Evolutionary conservation across 1,140 invertebrate genomes (phyloP), one percentile per base, ranked within the genome.

Genomic region (Saxidomus purpurata): DNA sequence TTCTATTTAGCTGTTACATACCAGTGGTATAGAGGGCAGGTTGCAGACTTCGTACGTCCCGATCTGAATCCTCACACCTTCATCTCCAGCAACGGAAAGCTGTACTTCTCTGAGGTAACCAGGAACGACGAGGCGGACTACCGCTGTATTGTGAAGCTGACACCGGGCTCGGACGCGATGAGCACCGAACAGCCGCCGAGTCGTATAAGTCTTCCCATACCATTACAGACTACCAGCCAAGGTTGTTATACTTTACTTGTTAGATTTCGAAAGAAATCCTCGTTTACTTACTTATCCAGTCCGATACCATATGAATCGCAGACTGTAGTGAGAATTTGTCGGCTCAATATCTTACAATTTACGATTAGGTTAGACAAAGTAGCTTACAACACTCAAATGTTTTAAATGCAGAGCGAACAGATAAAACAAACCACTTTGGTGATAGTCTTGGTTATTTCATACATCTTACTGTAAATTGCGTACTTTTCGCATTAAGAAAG

Each of bases 41-140:
- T 59, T 11, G 34, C 69, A 0, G 90, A 93, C 38, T 94, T 93
- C 67, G 77, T 94, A 28, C 84, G 92, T 1, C 92, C 93, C 17
- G 93, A 93, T 43, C 90, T 93, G 11, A 90, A 92, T 74, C 82
- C 89, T 8, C 85, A 94, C n/a, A 89, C 92, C 2, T 94, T 94
- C 36, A 90, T 93, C 49, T 94, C 94, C 1, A 85, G 81, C 22
- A 94, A 94, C 77, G 93, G 93, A 1, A 93, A 91, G 36, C 81
- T 94, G 22, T 94, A 94, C 79, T 94, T 94, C 83, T 93, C 93
- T 17, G 92, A 93, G 25, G 93, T 91, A 0, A 90, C 91, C 17
- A 47, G 55, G 11, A 80, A 59, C 0, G 92, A 94, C 89, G 90
- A 89, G 28, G 91, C 87, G 1, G 88, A 89, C 15, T 94, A 94